phyloP scores from a whole-genome alignment of 2,113 vertebrate species.

The Alexandromys fortis region DNA sequence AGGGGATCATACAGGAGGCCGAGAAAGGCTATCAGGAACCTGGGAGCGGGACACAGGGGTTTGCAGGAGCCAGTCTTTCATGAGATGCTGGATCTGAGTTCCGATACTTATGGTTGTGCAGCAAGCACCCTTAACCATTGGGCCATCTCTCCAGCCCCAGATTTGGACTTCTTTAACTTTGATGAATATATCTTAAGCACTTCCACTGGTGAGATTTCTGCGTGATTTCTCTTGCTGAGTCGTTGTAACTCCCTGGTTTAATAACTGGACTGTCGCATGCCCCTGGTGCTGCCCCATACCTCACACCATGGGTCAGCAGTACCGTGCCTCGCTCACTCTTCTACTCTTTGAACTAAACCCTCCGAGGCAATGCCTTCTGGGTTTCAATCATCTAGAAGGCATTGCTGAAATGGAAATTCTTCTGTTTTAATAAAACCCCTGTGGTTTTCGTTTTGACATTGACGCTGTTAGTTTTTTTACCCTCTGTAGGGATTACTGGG shows the following conservation, averaged over 20 bases:
- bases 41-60: not conserved
- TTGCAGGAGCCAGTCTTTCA: not conserved
- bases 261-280: not conserved
- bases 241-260: not conserved
- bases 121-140: not conserved
- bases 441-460: too few species aligned
- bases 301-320: not conserved
- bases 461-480: not conserved
- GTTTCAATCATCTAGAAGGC: not conserved
- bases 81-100: not conserved
- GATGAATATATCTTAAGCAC: not conserved
- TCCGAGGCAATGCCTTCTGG: not conserved
- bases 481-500: not conserved
- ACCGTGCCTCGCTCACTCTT: too few species aligned
- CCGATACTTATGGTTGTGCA: not conserved
- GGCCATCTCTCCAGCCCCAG: too few species aligned
- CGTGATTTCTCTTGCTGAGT: not conserved
- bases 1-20: not conserved
- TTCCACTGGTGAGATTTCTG: not conserved
- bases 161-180: not conserved
- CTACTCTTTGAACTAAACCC: not conserved
- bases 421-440: not conserved
- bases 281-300: not conserved
- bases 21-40: not conserved
- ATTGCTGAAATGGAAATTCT: constrained; percentile 27